Evolutionary conservation across 2,797 vertebrate species (phyloP).

Genomic region (Hoplostethus mediterraneus): DNA sequence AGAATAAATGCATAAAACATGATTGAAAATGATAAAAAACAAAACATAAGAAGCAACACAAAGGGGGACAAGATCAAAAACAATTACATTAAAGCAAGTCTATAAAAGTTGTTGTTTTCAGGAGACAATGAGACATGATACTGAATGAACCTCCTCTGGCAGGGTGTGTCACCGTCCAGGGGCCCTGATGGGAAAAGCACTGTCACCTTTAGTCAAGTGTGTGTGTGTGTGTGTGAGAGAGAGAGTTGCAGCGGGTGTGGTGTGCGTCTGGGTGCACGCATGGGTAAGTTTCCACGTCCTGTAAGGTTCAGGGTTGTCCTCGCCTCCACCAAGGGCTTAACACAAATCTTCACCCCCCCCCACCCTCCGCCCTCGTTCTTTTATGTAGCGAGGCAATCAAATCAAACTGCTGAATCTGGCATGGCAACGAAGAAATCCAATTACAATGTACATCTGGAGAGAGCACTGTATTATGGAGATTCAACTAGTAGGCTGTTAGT

Average conservation of each 20-base stretch:
- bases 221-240: neutral
- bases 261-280: conserved; percentile 35
- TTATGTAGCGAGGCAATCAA: conserved; percentile 63
- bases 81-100: too few relatives aligned
- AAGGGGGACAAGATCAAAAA: too few relatives aligned
- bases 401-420: conserved; percentile 57
- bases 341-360: conserved; percentile 48
- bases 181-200: neutral
- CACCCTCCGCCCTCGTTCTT: conserved; percentile 24
- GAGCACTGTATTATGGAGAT: conserved; percentile 68
- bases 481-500: conserved; percentile 42
- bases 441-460: conserved; percentile 61
- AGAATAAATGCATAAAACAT: too few relatives aligned
- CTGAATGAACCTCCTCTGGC: neutral
- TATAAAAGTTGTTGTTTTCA: too few relatives aligned
- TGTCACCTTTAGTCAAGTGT: conserved; percentile 4
- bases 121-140: too few relatives aligned
- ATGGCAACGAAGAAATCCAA: conserved; percentile 69
- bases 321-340: conserved; percentile 56
- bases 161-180: neutral
- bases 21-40: too few relatives aligned
- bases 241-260: too few relatives aligned
- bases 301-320: conserved; percentile 47
- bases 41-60: too few relatives aligned
- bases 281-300: conserved; percentile 44